A percentile compares a stretch with the other conserved stretches of the same genome.
Evolutionary conservation across 2,888 invertebrate genomes (phyloP).

Genomic region (Plebejus argus): DNA sequence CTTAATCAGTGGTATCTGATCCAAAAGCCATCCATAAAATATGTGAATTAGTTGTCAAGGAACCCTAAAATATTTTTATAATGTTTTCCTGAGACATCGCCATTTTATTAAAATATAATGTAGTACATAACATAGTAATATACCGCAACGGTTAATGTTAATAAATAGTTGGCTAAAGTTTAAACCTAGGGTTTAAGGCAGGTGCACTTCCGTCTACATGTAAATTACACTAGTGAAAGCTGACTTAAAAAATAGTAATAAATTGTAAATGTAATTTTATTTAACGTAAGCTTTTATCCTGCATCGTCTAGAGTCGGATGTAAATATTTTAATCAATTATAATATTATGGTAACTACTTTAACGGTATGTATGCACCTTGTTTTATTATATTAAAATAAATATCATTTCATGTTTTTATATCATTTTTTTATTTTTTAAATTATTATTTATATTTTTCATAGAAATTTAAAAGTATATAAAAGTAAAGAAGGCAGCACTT

Average conservation of each 20-base stretch:
- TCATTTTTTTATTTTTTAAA: not conserved
- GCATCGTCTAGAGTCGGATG: slow-evolving; percentile 7
- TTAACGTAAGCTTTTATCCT: slow-evolving; percentile 19
- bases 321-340: slow-evolving; percentile 13
- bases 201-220: slow-evolving; percentile 28
- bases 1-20: not conserved
- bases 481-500: not conserved
- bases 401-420: not conserved
- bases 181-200: slow-evolving; percentile 30
- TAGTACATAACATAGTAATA: not conserved
- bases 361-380: slow-evolving; percentile 7
- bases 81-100: not conserved
- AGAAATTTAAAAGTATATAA: not conserved
- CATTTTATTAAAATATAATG: slow-evolving; percentile 17
- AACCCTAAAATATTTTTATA: slow-evolving; percentile 4
- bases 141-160: slow-evolving; percentile 23
- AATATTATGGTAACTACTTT: not conserved
- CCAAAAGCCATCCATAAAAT: not conserved
- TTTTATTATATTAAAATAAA: not conserved
- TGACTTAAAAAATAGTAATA: slow-evolving; percentile 24
- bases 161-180: slow-evolving; percentile 29
- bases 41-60: not conserved
- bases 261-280: slow-evolving; percentile 25
- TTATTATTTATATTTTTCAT: not conserved
- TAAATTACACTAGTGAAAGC: slow-evolving; percentile 31